A percentile compares a stretch with the other conserved stretches of the same genome.
phyloP scores from a whole-genome alignment of 2,888 invertebrate species.

The Agrotis puta region DNA sequence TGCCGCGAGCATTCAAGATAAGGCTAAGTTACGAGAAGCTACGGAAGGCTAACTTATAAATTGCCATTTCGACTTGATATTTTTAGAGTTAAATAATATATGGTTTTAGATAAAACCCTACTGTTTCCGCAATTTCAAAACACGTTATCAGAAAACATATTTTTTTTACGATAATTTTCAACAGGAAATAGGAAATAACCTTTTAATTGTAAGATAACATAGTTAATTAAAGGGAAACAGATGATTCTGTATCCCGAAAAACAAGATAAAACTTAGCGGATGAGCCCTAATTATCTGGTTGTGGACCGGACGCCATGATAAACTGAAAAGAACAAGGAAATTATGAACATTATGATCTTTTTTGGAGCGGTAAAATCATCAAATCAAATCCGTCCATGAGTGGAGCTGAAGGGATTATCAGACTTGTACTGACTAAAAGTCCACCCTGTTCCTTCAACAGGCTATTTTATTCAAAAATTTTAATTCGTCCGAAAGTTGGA shows the following conservation, averaged over 20 bases:
- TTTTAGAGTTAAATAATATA: not conserved
- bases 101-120: too few relatives aligned
- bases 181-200: conserved; percentile 4
- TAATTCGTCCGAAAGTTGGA: too few relatives aligned
- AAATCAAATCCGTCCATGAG: too few relatives aligned
- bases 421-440: too few relatives aligned
- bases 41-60: not conserved
- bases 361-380: too few relatives aligned
- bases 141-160: not conserved
- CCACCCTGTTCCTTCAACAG: too few relatives aligned
- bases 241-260: conserved; percentile 3
- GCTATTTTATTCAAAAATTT: too few relatives aligned
- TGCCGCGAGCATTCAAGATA: too few relatives aligned
- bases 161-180: not conserved
- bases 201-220: conserved; percentile 8
- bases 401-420: too few relatives aligned
- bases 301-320: not conserved
- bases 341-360: too few relatives aligned
- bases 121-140: not conserved
- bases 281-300: conserved; percentile 2
- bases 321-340: conserved; percentile 30
- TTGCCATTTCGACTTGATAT: not conserved
- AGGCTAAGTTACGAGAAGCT: too few relatives aligned
- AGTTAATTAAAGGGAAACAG: not conserved
- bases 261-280: conserved; percentile 21